Evolutionary conservation across 1,140 invertebrate species (phyloP), one percentile per base, ranked within the genome.

Genomic region (Scaptomyza pallida): DNA sequence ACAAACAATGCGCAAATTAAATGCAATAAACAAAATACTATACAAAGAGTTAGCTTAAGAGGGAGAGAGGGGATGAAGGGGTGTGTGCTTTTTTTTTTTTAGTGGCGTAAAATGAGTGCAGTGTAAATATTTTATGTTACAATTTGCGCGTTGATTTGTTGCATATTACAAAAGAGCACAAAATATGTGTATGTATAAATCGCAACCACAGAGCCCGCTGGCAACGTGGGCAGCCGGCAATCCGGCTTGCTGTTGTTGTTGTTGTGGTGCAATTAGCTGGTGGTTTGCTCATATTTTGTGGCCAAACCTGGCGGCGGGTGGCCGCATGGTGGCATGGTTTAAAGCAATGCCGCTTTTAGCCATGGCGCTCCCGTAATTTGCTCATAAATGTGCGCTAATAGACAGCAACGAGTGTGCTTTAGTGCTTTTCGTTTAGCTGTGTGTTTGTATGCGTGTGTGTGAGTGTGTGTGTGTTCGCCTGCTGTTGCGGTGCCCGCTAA

Each of bases 1-100:
- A 75, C 81, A 86, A 85, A 85, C 81, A 86, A 85, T 86, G 73
- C 74, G 73, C 81, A 81, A 85, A 85, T 85, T 80, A 86, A 85
- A 80, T 78, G 81, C 81, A 86, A 85, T 85, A 85, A 85, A 85
- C 80, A 60, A 85, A 85, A 44, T 48, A 40, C 59, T 35, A 37
- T 23, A 15, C 2, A 15, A 1, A 23, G 19, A 23, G 13, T 23
- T 3, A 23, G 23, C n/a, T n/a, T n/a, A 5, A 23, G 23, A 26
- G 23, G 6, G 23, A 26, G 23, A 26, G 23, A 19, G 33, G 13
- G 54, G 54, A 40, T 40, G 16, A 21, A 5, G 23, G 10, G 45
- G 2, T 2, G 41, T 16, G 9, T 10, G 13, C 45, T 48, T 5
- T 48, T 48, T 23, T 54, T n/a, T n/a, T n/a, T n/a, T n/a, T n/a